phyloP scores from a whole-genome alignment of 1,140 invertebrate genomes.

The Drosophila burlai region DNA sequence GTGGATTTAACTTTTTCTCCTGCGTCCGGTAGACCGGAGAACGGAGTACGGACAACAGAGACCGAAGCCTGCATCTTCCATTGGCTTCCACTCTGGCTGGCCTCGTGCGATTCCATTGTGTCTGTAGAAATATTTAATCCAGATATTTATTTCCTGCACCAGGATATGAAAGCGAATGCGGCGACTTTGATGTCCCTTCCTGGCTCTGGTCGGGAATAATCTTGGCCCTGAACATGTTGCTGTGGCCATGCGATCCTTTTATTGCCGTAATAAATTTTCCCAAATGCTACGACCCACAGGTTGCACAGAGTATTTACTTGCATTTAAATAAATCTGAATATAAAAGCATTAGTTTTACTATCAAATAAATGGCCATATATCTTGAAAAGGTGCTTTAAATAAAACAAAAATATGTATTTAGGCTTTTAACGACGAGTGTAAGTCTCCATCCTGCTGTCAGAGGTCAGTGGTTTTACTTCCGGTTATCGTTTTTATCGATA shows the following conservation, averaged over 20 bases:
- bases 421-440: no score
- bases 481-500: neutral
- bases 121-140: conserved; percentile 68
- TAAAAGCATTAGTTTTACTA: neutral
- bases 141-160: conserved; percentile 75
- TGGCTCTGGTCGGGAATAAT: conserved; percentile 18
- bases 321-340: conserved; percentile 20
- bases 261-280: conserved; percentile 26
- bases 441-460: neutral
- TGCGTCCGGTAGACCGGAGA: neutral
- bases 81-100: neutral
- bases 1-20: conserved; percentile 31
- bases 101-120: conserved; percentile 33
- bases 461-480: neutral
- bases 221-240: conserved; percentile 3
- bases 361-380: neutral
- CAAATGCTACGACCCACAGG: conserved; percentile 13
- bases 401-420: neutral
- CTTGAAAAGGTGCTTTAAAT: neutral
- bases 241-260: conserved; percentile 20
- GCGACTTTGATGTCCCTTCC: conserved; percentile 59
- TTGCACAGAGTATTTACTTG: conserved; percentile 9
- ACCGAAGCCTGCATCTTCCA: conserved; percentile 1
- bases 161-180: conserved; percentile 63
- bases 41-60: neutral